Evolutionary conservation across 2,888 invertebrate species (phyloP).

Genomic region (Myopa tessellatipennis): DNA sequence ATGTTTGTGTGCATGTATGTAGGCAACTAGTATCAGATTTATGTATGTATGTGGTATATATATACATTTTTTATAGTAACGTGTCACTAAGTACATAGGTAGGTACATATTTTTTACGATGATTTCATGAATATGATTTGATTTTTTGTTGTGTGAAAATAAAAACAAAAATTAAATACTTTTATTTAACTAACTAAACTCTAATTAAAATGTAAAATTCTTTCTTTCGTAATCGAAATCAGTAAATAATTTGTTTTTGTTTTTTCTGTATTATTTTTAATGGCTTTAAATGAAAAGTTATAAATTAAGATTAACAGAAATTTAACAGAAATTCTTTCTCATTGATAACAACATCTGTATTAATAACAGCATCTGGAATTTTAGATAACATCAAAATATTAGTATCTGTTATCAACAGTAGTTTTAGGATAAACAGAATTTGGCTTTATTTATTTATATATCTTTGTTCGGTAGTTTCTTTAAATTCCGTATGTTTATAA

Average conservation of each 20-base stretch:
- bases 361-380: too few relatives aligned
- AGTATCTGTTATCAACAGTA: too few relatives aligned
- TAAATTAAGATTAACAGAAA: too few relatives aligned
- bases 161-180: background rate
- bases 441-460: too few relatives aligned
- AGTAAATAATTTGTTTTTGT: background rate
- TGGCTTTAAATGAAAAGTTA: too few relatives aligned
- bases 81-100: background rate
- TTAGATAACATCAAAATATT: too few relatives aligned
- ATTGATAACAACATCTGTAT: too few relatives aligned
- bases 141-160: background rate
- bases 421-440: too few relatives aligned
- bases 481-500: background rate
- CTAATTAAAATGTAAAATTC: background rate
- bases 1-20: background rate
- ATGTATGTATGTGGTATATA: background rate
- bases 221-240: too few relatives aligned
- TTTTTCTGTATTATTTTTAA: too few relatives aligned
- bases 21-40: background rate
- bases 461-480: background rate
- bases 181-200: background rate
- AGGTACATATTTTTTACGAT: constrained; percentile 30
- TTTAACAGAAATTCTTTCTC: too few relatives aligned
- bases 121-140: constrained; percentile 36
- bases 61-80: constrained; percentile 5